phyloP scores from a whole-genome alignment of 2,888 invertebrate species.

The Lysandra bellargus region DNA sequence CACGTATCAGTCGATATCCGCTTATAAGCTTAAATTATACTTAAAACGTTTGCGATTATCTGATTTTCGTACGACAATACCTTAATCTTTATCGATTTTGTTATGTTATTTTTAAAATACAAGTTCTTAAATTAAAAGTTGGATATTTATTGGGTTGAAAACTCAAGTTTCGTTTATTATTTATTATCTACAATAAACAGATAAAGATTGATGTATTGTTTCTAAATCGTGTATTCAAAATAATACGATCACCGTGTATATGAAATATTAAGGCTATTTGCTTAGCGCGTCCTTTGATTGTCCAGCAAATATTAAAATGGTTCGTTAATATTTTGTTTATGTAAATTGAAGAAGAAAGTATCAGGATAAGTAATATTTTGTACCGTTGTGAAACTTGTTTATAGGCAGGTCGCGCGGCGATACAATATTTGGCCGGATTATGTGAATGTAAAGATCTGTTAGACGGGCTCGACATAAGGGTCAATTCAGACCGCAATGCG shows the following conservation, averaged over 20 bases:
- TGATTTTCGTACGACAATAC: constrained; percentile 22
- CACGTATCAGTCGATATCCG: constrained; percentile 17
- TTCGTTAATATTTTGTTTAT: neutral
- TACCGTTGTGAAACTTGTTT: no score
- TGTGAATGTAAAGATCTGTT: no score
- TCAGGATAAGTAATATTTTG: no score
- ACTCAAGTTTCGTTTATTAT: constrained; percentile 22
- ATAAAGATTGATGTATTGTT: constrained; percentile 17
- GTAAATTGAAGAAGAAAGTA: no score
- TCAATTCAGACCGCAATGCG: no score
- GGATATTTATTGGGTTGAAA: constrained; percentile 17
- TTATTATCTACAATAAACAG: constrained; percentile 9
- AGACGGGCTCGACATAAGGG: no score
- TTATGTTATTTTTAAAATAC: neutral
- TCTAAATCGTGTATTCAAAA: neutral
- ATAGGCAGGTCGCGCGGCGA: no score
- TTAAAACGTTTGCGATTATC: constrained; percentile 28
- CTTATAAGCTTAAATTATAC: constrained; percentile 25
- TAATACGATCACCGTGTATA: neutral
- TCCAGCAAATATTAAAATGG: constrained; percentile 21
- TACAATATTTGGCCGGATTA: no score
- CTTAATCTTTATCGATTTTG: constrained; percentile 8
- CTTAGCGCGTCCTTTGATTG: constrained; percentile 3
- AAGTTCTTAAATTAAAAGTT: neutral
- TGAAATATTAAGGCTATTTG: constrained; percentile 11